phyloP scores from a whole-genome alignment of 2,888 invertebrate species.

The Synanthedon vespiformis region DNA sequence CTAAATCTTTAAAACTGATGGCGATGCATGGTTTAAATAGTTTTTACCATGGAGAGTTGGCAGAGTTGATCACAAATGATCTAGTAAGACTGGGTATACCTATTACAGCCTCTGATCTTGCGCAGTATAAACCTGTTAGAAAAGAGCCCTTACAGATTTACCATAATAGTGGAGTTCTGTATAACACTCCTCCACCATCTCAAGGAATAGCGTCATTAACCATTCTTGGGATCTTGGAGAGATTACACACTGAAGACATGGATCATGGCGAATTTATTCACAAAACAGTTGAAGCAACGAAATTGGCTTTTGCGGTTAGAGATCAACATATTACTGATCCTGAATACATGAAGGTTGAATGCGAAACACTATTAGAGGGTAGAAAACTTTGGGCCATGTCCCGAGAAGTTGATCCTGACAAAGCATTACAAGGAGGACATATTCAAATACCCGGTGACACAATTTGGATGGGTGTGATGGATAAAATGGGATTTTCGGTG shows the following conservation, averaged over 20 bases:
- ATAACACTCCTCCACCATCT: constrained; percentile 56
- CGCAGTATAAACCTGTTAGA: constrained; percentile 35
- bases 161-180: constrained; percentile 42
- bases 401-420: constrained; percentile 26
- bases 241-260: constrained; percentile 37
- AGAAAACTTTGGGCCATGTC: constrained; percentile 33
- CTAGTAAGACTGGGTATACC: constrained; percentile 40
- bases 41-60: constrained; percentile 48
- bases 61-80: constrained; percentile 41
- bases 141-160: constrained; percentile 36
- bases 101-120: constrained; percentile 44
- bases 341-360: constrained; percentile 35
- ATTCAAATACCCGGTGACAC: constrained; percentile 50
- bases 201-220: constrained; percentile 49
- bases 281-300: constrained; percentile 46
- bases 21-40: constrained; percentile 40
- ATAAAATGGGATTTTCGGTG: constrained; percentile 51
- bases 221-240: constrained; percentile 47
- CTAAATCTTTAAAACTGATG: constrained; percentile 33
- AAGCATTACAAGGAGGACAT: constrained; percentile 19
- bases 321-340: constrained; percentile 50
- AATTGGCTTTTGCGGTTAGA: constrained; percentile 36
- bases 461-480: constrained; percentile 59
- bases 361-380: constrained; percentile 29
- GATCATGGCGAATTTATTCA: constrained; percentile 51